These are phyloP conservation scores for Spicauda simplicius DNA, from an alignment of 2,888 invertebrate genomes.

Conservation along the genomic window DNA sequence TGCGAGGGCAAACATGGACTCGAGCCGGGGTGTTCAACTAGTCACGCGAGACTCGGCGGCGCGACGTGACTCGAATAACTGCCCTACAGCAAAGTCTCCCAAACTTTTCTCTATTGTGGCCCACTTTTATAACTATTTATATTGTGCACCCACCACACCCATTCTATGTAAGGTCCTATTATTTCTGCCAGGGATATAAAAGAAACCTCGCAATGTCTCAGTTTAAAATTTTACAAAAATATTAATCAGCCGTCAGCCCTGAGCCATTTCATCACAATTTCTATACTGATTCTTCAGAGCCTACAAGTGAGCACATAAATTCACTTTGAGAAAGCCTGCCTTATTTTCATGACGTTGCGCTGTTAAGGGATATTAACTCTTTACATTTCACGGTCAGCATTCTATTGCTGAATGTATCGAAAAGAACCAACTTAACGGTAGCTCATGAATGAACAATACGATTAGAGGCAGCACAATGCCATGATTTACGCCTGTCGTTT, in stretches of 20 bases:
- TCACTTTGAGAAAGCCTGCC: neutral
- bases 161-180: too few relatives aligned
- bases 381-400: slow-evolving; percentile 19
- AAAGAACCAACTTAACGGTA: slow-evolving; percentile 20
- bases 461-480: slow-evolving; percentile 11
- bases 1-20: slow-evolving; percentile 38
- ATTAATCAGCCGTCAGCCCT: too few relatives aligned
- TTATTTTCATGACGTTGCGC: slow-evolving; percentile 33
- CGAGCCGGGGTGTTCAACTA: slow-evolving; percentile 33
- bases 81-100: slow-evolving; percentile 19
- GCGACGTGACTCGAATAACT: slow-evolving; percentile 42
- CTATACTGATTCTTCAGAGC: too few relatives aligned
- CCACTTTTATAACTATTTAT: too few relatives aligned
- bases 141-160: too few relatives aligned
- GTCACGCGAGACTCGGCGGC: slow-evolving; percentile 40
- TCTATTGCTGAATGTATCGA: slow-evolving; percentile 19
- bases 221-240: too few relatives aligned
- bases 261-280: too few relatives aligned
- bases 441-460: slow-evolving; percentile 7
- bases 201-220: too few relatives aligned
- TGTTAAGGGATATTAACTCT: slow-evolving; percentile 22
- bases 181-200: too few relatives aligned
- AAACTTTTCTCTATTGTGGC: too few relatives aligned
- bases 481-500: slow-evolving; percentile 4
- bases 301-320: too few relatives aligned